phyloP scores from a whole-genome alignment of 1,140 invertebrate species.

The Aradophagus sp. region DNA sequence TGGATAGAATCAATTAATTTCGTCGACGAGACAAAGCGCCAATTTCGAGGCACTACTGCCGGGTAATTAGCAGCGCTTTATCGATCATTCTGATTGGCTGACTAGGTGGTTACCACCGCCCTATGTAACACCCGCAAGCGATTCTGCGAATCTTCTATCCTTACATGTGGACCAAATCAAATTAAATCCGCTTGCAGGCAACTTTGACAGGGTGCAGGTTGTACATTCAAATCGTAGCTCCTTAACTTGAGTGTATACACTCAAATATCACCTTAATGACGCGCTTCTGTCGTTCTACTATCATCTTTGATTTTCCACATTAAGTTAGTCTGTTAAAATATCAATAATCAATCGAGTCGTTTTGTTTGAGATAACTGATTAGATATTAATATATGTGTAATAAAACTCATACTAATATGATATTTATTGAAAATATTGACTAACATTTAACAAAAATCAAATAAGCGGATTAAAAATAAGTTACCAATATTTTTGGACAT shows the following conservation, averaged over 20 bases:
- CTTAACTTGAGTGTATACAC: conserved; percentile 28
- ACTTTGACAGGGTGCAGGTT: conserved; percentile 43
- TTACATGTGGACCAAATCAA: conserved; percentile 52
- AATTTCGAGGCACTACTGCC: conserved; percentile 65
- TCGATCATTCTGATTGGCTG: conserved; percentile 69
- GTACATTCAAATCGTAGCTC: conserved; percentile 41
- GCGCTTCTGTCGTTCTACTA: conserved; percentile 15
- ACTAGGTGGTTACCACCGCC: conserved; percentile 51
- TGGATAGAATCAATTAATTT: conserved; percentile 71
- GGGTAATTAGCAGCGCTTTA: conserved; percentile 70
- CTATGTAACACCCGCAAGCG: conserved; percentile 47
- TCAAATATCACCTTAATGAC: conserved; percentile 40
- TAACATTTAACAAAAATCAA: no score
- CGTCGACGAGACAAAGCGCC: conserved; percentile 66
- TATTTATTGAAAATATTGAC: no score
- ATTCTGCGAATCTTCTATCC: conserved; percentile 43
- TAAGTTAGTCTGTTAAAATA: conserved; percentile 5
- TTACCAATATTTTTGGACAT: no score
- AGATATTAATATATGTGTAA: no score
- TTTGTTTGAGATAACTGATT: no score
- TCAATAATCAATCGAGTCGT: conserved; percentile 5
- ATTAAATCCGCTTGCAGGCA: conserved; percentile 54
- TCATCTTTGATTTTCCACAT: conserved; percentile 30
- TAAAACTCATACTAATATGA: no score
- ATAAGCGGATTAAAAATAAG: no score